These are phyloP conservation scores for Drosophila emarginata DNA, from an alignment of 2,888 invertebrate genomes.

Conservation along the genomic window DNA sequence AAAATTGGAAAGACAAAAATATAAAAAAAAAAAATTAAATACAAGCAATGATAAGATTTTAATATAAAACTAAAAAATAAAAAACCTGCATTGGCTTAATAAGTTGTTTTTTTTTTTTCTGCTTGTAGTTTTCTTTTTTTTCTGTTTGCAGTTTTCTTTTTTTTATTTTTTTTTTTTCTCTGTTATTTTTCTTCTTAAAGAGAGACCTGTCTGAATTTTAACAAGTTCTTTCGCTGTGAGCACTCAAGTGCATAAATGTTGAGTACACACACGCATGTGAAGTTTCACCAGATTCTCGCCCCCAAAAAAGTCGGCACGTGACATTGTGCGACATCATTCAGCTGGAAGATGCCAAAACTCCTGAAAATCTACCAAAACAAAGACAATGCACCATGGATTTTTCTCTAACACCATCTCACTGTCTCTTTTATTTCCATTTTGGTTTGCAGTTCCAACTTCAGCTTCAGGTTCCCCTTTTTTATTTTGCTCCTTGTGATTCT, in stretches of 20 bases:
- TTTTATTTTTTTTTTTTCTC: conserved; percentile 12
- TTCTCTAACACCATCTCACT: not conserved
- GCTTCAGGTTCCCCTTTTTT: too few species aligned
- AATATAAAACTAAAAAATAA: too few species aligned
- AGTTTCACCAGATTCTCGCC: too few species aligned
- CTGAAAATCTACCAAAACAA: conserved; percentile 61
- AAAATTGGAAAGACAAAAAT: too few species aligned
- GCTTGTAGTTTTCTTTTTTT: conserved; percentile 10
- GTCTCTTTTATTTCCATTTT: not conserved
- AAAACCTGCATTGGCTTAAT: too few species aligned
- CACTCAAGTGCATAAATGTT: conserved; percentile 72
- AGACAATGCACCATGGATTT: conserved; percentile 62
- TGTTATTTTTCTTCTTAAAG: conserved; percentile 21
- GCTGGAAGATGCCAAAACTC: conserved; percentile 69
- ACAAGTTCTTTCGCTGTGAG: conserved; percentile 33
- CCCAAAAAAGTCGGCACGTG: conserved; percentile 56
- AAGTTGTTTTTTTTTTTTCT: not conserved
- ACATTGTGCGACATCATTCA: conserved; percentile 77
- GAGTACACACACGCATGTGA: conserved; percentile 46
- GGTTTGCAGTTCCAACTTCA: conserved; percentile 3
- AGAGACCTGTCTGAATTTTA: too few species aligned
- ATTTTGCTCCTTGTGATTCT: not conserved
- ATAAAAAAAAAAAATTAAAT: too few species aligned
- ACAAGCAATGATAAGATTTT: too few species aligned
- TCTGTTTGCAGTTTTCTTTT: too few species aligned